Evolutionary conservation across 37 sponge, comb jelly and placozoan genomes (phyloP).

Genomic region (Cliona cf. orientalis): DNA sequence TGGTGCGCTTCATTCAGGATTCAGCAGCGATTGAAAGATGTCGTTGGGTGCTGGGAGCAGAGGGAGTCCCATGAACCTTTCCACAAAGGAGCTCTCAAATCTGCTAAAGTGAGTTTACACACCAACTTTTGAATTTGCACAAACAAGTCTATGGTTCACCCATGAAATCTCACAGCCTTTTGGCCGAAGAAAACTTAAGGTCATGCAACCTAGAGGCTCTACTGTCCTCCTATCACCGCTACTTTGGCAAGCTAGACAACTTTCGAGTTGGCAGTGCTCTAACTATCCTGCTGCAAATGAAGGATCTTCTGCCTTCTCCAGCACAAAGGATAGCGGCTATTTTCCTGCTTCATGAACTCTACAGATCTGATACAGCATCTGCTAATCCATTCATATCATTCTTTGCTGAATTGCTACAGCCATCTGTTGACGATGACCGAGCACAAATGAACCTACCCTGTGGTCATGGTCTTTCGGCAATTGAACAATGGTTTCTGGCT

Average conservation of each 20-base stretch:
- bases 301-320: constrained; percentile 81
- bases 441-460: constrained; percentile 20
- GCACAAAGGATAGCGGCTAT: constrained; percentile 90
- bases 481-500: constrained; percentile 57
- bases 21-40: too few species aligned
- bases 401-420: constrained; percentile 80
- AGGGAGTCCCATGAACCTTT: too few species aligned
- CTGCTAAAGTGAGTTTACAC: constrained; percentile 64
- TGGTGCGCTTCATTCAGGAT: too few species aligned
- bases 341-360: constrained; percentile 87
- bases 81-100: constrained; percentile 65
- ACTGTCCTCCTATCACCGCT: constrained; percentile 62
- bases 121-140: too few species aligned
- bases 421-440: constrained; percentile 40
- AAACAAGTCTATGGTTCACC: too few species aligned
- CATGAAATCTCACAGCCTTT: too few species aligned
- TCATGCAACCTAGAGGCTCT: constrained; percentile 79
- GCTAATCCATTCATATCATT: constrained; percentile 88
- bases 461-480: constrained; percentile 28
- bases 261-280: constrained; percentile 91
- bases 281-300: constrained; percentile 83
- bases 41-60: too few species aligned
- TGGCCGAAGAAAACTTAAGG: constrained; percentile 64
- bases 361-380: constrained; percentile 73
- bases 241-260: constrained; percentile 82